These are phyloP conservation scores for Antheraea mylitta DNA, from an alignment of 1,140 invertebrate genomes.

Conservation along the genomic window DNA sequence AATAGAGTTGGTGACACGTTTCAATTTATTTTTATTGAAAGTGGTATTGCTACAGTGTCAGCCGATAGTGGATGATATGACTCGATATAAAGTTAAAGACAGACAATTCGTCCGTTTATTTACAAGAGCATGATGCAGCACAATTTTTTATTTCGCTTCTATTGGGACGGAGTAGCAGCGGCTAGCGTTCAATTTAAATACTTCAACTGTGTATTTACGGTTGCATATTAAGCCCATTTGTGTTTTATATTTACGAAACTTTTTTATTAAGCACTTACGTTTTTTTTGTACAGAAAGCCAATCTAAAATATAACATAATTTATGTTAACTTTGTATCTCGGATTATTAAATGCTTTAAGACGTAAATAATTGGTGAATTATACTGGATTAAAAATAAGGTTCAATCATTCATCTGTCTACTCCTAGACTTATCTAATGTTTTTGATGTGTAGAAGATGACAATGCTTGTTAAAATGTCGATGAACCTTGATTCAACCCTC, in stretches of 20 bases:
- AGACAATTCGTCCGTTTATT: constrained; percentile 41
- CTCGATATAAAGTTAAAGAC: constrained; percentile 38
- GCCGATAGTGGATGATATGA: constrained; percentile 32
- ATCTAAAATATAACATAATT: constrained; percentile 1
- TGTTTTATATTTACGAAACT: constrained; percentile 38
- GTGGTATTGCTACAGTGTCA: constrained; percentile 22
- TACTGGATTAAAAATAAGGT: no score
- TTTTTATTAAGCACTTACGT: background rate
- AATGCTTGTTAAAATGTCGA: background rate
- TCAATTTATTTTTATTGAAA: constrained; percentile 29
- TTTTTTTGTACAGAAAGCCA: background rate
- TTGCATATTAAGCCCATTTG: constrained; percentile 42
- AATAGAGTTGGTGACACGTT: constrained; percentile 1
- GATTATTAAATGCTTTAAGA: no score
- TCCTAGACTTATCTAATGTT: background rate
- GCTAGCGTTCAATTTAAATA: constrained; percentile 33
- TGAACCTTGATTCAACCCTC: background rate
- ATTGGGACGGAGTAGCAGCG: constrained; percentile 42
- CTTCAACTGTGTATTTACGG: constrained; percentile 36
- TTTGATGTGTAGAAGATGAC: background rate
- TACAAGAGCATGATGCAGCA: constrained; percentile 53
- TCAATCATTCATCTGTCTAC: background rate
- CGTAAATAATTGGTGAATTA: background rate
- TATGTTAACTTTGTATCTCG: no score
- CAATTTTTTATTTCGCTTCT: constrained; percentile 52